These are phyloP conservation scores for Sebastes umbrosus DNA, from an alignment of 2,797 vertebrate species.

Conservation along the genomic window DNA sequence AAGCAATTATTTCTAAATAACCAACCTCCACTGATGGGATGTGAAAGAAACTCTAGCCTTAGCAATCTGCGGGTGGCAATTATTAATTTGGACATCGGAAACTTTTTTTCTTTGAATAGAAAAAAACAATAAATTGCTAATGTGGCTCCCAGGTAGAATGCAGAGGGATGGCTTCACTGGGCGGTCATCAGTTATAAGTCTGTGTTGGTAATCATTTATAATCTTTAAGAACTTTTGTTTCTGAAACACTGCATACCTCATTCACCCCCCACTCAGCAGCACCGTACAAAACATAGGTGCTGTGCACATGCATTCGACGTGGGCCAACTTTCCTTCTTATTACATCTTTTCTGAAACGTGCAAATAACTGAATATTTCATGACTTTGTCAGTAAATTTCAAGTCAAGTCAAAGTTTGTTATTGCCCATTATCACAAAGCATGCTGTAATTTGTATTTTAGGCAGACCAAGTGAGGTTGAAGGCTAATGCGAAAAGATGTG, in stretches of 20 bases:
- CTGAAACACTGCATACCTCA: too few species aligned
- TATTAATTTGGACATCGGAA: slow-evolving; percentile 23
- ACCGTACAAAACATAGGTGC: background rate
- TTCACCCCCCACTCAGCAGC: background rate
- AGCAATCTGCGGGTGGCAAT: slow-evolving; percentile 22
- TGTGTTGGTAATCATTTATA: background rate
- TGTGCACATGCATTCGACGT: background rate
- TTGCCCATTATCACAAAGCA: background rate
- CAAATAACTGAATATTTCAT: background rate
- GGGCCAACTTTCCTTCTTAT: background rate
- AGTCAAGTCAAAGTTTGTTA: background rate
- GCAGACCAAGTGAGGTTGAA: background rate
- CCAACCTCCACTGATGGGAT: slow-evolving; percentile 16
- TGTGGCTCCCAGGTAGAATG: background rate
- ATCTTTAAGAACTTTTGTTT: background rate
- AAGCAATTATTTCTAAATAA: slow-evolving; percentile 56
- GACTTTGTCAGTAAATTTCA: background rate
- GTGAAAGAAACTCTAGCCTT: slow-evolving; percentile 16
- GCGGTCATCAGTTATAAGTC: background rate
- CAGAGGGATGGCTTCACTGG: background rate
- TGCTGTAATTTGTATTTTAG: background rate
- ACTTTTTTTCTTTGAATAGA: background rate
- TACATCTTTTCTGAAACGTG: background rate
- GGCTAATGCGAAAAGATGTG: too few species aligned
- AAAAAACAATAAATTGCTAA: background rate